These are phyloP conservation scores for Aphelocoma californica DNA, from an alignment of 2,797 vertebrate genomes.

Conservation along the genomic window DNA sequence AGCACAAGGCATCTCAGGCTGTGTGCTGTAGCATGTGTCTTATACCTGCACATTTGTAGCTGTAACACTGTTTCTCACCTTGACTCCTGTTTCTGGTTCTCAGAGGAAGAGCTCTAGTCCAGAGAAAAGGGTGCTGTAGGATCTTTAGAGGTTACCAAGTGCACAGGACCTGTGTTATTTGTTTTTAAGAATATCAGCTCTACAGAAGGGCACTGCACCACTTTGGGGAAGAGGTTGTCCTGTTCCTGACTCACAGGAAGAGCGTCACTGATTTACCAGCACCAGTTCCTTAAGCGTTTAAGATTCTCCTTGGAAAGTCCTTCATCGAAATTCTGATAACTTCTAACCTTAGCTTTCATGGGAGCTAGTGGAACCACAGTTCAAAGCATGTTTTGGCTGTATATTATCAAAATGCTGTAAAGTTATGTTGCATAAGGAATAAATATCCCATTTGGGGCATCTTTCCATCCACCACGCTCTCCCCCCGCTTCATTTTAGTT, in stretches of 20 bases:
- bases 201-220: background rate
- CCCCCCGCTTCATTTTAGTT: background rate
- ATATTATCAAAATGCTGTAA: background rate
- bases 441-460: background rate
- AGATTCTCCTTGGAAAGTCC: slow-evolving; percentile 37
- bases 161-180: background rate
- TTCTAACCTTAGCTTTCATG: background rate
- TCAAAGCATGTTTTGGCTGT: background rate
- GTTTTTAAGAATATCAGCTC: background rate
- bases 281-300: background rate
- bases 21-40: accelerated
- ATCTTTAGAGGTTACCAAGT: background rate
- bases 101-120: background rate
- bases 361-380: background rate
- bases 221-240: background rate
- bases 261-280: background rate
- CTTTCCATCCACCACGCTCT: no score
- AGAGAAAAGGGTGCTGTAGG: background rate
- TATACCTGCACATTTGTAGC: no score
- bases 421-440: background rate
- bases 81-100: background rate
- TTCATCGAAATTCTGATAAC: background rate
- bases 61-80: background rate
- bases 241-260: background rate
- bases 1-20: background rate